Evolutionary conservation across 1,140 invertebrate species (phyloP), one percentile per base, ranked within the genome.

Genomic region (Glossosoma conforme): DNA sequence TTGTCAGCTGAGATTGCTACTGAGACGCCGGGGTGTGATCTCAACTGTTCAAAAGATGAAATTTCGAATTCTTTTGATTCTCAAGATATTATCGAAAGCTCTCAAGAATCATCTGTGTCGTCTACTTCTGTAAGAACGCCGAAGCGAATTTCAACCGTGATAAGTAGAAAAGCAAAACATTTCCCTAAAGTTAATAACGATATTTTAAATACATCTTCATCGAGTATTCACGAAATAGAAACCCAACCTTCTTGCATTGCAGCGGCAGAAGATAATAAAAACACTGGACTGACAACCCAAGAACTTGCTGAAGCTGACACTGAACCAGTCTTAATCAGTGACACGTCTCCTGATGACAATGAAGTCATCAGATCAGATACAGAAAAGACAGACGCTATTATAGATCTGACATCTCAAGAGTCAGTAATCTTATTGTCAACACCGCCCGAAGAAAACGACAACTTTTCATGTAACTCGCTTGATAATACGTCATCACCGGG

Each of bases 11-110:
- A 33, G 15, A 11, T 33, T 5, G n/a, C 32, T 5, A 15, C 15
- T 11, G 15, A 33, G 32, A 33, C n/a, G 3, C 15, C 11, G 11
- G 3, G n/a, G 3, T 11, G 11, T 33, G 15, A 33, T 33, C 3
- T 33, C 11, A n/a, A n/a, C n/a, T n/a, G n/a, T n/a, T n/a, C n/a
- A n/a, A n/a, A n/a, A n/a, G n/a, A n/a, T 33, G 4, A 11, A 15
- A 40, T 2, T 9, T 28, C 2, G 42, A 44, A 25, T 48, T 30
- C 30, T n/a, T n/a, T n/a, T n/a, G 57, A 44, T 44, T 72, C 71
- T 20, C 69, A 74, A 49, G 72, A 75, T 64, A 36, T 74, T 8
- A 75, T 75, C 45, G 71, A 72, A 58, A 74, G 72, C 61, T 74
- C 71, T 33, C 72, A 75, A 61, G 72, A 74, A 47, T 70, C 71